Base-by-base conservation (phyloP, 2,797 vertebrate species). In the Lagocephalus sceleratus region DNA sequence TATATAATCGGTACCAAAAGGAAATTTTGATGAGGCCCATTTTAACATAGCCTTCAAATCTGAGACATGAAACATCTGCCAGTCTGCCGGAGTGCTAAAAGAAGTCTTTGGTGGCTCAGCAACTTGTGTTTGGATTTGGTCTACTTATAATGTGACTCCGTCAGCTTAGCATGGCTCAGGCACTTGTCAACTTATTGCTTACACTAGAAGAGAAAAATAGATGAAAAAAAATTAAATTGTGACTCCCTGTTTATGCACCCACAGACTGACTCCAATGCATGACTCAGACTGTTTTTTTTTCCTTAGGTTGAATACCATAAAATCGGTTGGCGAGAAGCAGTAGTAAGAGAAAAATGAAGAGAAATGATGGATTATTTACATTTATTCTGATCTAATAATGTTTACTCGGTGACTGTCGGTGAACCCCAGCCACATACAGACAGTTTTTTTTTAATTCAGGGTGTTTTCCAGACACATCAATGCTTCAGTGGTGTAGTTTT, bases 131-230 rank as follows among this genome's bases (percentile, higher is more conserved):
- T 45, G 43, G 51, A 47, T 63, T 58, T 52, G 22, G 50, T 60
- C 58, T 61, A 38, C 54, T 14, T 63, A 19, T 48, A 56, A 60
- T 47, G 57, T 47, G 60, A 54, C 29, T 45, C 49, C 41, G 15
- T 64, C 59, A 21, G 61, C 66, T 68, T 66, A 66, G 56, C 20
- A 0, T 35, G 48, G 55, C 53, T 75, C 63, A 60, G 47, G 29
- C 49, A n/a, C 52, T 48, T 47, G 57, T 60, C 69, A 48, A 48
- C 16, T 54, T 58, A 47, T 42, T 45, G 17, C 51, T 23, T 60
- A 44, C 6, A 39, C 25, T 42, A 22, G n/a, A 29, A 21, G 25
- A 48, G 38, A 57, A 46, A 54, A 49, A 45, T 22, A 39, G 29
- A 8, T 40, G 19, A 17, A 54, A 20, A 58, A 26, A 42, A 20